These are phyloP conservation scores for Styela plicata DNA, from an alignment of 23 tunicate species.

Conservation along the genomic window DNA sequence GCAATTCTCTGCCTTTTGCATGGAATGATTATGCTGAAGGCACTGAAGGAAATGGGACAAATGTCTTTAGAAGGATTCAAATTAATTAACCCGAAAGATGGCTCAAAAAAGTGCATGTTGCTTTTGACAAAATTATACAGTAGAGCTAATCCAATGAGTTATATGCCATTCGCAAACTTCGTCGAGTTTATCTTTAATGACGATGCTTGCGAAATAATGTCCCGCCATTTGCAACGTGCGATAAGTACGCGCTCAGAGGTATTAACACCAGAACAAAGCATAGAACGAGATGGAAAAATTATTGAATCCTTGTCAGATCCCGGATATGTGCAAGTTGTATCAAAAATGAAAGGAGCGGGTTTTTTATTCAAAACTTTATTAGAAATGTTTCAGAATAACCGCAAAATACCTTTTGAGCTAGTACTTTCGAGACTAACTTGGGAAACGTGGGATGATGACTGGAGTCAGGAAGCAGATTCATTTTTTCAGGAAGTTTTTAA, in stretches of 20 bases:
- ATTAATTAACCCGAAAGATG: neutral
- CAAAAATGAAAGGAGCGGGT: neutral
- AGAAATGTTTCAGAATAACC: neutral
- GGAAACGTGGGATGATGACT: neutral
- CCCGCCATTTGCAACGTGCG: neutral
- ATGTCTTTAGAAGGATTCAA: neutral
- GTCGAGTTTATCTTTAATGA: neutral
- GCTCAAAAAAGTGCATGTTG: neutral
- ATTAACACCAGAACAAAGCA: too few species aligned
- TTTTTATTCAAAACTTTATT: neutral
- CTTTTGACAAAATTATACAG: neutral
- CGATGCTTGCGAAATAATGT: neutral
- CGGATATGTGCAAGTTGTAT: neutral
- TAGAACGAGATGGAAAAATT: too few species aligned
- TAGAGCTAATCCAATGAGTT: neutral
- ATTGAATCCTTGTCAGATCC: neutral
- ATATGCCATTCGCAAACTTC: neutral
- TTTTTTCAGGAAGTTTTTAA: neutral
- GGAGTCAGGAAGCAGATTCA: neutral
- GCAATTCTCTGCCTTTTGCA: neutral
- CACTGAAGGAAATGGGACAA: neutral
- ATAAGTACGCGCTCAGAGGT: too few species aligned
- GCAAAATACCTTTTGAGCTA: neutral
- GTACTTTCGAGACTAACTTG: neutral
- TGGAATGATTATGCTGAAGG: neutral